Base-by-base conservation (phyloP, 1,140 invertebrate genomes). In the Tribolium madens region DNA sequence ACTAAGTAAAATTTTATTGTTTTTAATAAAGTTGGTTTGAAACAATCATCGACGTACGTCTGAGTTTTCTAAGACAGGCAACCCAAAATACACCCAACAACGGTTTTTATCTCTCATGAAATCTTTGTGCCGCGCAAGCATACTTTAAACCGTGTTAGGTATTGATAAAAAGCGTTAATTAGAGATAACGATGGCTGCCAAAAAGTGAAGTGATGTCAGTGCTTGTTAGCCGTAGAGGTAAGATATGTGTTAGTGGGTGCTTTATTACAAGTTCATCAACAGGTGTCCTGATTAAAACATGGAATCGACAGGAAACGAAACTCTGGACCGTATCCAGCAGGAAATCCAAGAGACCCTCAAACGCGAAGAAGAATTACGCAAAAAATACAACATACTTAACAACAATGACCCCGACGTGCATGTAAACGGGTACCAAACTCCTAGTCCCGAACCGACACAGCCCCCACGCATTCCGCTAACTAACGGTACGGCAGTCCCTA, bases 341-440 rank as follows among this genome's bases (percentile, higher is more conserved):
- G 85, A 86, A 83, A 86, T 86, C 21, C 80, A 81, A 31, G 84
- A 86, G 75, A 81, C 80, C 21, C 60, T 85, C 6, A 76, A 84
- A 71, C 76, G 84, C 36, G 85, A 86, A 78, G 82, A 83, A 21
- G 85, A 86, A 76, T 75, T 85, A 69, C 71, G 75, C 69, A 50
- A 69, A 17, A 60, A 46, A 33, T 80, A 81, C 52, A 73, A 73
- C 15, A 15, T 60, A 1, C 48, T 64, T 12, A 75, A 46, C 36
- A 75, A 46, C 12, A 50, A 68, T 17, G 57, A 64, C 3, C 57
- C 57, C 26, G 21, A 31, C 13, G 26, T 12, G 17, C 57, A 18
- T 13, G 14, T 31, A 17, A 70, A 70, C 53, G 75, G 74, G 12
- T 12, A 48, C 18, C 18, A 48, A 14, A 60, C 50, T 47, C 21